These are phyloP conservation scores for Tragelaphus strepsiceros DNA, from an alignment of 2,113 vertebrate species.

Conservation along the genomic window DNA sequence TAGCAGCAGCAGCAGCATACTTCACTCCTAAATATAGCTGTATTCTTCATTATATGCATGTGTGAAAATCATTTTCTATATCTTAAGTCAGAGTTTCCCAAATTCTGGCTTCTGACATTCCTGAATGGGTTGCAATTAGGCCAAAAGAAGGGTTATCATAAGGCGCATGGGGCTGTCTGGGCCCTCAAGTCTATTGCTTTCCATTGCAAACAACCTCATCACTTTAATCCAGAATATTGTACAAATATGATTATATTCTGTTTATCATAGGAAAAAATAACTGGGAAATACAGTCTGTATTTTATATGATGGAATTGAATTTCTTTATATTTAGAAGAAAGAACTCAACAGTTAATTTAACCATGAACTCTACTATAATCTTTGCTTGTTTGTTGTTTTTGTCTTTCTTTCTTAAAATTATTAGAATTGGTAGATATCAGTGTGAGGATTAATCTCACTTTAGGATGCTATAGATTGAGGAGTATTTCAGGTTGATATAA, in stretches of 20 bases:
- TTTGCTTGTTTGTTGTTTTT: background rate
- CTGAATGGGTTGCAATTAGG: background rate
- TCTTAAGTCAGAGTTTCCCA: background rate
- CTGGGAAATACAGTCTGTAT: background rate
- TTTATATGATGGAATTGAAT: background rate
- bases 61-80: background rate
- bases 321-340: background rate
- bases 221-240: background rate
- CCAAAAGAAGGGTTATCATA: background rate
- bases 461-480: background rate
- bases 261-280: background rate
- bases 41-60: background rate
- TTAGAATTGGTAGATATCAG: background rate
- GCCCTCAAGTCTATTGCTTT: background rate
- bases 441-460: background rate
- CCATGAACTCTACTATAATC: background rate
- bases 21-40: background rate
- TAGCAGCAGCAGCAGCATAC: no score
- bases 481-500: background rate
- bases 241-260: background rate
- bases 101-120: background rate
- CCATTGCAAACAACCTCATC: background rate
- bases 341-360: background rate
- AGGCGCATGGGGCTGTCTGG: fast-evolving
- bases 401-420: background rate